A percentile compares a stretch with the other conserved stretches of the same genome.
phyloP scores from a whole-genome alignment of 1,140 invertebrate species.

The Cydia fagiglandana region DNA sequence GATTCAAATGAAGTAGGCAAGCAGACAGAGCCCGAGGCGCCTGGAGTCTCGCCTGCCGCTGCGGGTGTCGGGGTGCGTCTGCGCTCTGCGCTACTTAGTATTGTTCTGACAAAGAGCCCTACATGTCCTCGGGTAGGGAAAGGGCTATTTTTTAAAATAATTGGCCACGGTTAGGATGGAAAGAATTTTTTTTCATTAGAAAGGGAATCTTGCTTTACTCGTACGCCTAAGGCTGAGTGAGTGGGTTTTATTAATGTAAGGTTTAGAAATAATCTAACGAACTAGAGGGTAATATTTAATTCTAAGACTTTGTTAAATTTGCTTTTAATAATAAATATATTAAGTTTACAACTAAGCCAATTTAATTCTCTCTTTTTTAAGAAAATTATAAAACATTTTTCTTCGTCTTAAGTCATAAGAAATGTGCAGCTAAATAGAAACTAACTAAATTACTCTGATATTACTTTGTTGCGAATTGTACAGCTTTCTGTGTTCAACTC shows the following conservation, averaged over 20 bases:
- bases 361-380: too few species aligned
- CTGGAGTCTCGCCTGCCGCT: conserved; percentile 27
- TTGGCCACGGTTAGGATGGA: conserved; percentile 3
- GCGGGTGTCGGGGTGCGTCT: conserved; percentile 4
- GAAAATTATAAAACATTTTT: neutral
- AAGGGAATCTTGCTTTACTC: conserved; percentile 6
- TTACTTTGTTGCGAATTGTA: conserved; percentile 7
- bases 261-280: neutral
- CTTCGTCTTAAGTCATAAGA: neutral
- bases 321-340: neutral
- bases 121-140: conserved; percentile 15
- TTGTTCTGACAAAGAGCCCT: conserved; percentile 31
- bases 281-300: neutral
- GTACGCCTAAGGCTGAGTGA: conserved; percentile 1
- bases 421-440: conserved; percentile 10
- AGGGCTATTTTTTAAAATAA: conserved; percentile 24
- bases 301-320: neutral
- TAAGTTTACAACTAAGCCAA: too few species aligned
- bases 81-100: conserved; percentile 30
- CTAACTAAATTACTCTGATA: conserved; percentile 14
- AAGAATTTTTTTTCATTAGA: neutral
- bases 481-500: conserved; percentile 6
- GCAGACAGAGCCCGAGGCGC: conserved; percentile 38
- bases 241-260: conserved; percentile 3
- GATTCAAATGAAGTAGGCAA: conserved; percentile 40